Percentiles rank a stretch among this genome's conserved stretches.
Conservation (phyloP, 1,140 invertebrate genomes). For the Drosophila willistoni region DNA sequence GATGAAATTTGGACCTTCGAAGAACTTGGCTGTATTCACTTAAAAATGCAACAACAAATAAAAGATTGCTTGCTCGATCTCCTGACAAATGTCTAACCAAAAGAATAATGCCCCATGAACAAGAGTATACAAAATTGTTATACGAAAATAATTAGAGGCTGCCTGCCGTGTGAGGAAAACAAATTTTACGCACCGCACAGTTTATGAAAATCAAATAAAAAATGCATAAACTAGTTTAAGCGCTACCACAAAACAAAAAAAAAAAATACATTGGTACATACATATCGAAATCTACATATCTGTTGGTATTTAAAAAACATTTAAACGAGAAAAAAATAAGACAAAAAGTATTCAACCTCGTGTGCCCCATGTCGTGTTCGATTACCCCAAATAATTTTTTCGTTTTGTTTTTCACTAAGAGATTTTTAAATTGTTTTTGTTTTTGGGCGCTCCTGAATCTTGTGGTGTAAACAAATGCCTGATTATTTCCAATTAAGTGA, state of each 20-base stretch:
- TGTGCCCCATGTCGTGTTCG: slow-evolving; percentile 73
- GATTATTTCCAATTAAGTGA: slow-evolving; percentile 81
- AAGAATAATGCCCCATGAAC: neutral
- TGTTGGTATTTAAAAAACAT: slow-evolving; percentile 69
- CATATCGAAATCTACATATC: slow-evolving; percentile 5
- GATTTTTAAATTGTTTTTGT: slow-evolving; percentile 42
- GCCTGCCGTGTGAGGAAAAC: slow-evolving; percentile 58
- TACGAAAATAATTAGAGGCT: slow-evolving; percentile 63
- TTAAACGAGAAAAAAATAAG: slow-evolving; percentile 37
- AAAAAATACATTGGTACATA: neutral
- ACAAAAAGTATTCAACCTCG: slow-evolving; percentile 37
- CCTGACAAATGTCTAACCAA: neutral
- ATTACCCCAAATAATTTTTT: slow-evolving; percentile 77
- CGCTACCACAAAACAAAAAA: slow-evolving; percentile 14
- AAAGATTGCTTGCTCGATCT: too few relatives aligned
- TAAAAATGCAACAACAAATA: too few relatives aligned
- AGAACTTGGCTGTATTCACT: too few relatives aligned
- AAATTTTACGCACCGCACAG: slow-evolving; percentile 16
- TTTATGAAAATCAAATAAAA: slow-evolving; percentile 67
- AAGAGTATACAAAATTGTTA: slow-evolving; percentile 33
- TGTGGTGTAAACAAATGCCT: slow-evolving; percentile 56
- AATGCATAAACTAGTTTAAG: slow-evolving; percentile 64
- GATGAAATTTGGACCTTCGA: too few relatives aligned
- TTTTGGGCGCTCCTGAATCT: slow-evolving; percentile 36
- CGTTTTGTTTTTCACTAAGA: slow-evolving; percentile 19